Evolutionary conservation across 2,113 vertebrate species (phyloP).

Genomic region (Corythaixoides concolor): DNA sequence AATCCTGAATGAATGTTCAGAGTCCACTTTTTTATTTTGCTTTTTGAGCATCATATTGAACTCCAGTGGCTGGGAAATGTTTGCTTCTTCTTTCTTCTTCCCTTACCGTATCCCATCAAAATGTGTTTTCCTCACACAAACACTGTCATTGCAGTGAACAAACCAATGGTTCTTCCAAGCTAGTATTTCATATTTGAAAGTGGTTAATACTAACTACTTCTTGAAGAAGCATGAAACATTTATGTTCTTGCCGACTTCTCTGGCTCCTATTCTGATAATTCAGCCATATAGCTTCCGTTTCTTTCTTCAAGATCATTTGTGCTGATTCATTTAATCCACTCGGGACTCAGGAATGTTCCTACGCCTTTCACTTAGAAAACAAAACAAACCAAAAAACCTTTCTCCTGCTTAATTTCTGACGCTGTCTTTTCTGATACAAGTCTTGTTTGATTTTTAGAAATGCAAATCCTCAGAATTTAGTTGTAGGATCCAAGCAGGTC

Average conservation of each 20-base stretch:
- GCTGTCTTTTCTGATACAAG: background rate
- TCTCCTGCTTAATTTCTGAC: background rate
- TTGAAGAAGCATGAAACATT: background rate
- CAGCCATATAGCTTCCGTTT: slow-evolving; percentile 13
- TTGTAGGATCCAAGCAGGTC: background rate
- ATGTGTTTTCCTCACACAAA: background rate
- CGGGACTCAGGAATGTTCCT: background rate
- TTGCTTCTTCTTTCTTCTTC: background rate
- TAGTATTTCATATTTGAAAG: background rate
- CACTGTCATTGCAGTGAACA: background rate
- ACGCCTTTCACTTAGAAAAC: background rate
- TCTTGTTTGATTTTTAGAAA: background rate
- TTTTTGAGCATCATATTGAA: background rate
- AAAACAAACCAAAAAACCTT: background rate
- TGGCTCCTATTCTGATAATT: background rate
- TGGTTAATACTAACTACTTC: background rate
- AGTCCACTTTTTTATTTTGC: background rate
- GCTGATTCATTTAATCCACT: background rate
- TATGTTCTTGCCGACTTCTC: background rate
- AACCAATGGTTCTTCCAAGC: background rate
- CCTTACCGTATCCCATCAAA: background rate
- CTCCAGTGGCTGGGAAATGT: background rate
- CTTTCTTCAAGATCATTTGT: background rate
- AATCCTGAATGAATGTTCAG: background rate
- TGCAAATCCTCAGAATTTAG: background rate